A percentile compares a stretch with the other conserved stretches of the same genome.
Evolutionary conservation across 37 sponge, comb jelly and placozoan species (phyloP).

Genomic region (Beroe forskalii): DNA sequence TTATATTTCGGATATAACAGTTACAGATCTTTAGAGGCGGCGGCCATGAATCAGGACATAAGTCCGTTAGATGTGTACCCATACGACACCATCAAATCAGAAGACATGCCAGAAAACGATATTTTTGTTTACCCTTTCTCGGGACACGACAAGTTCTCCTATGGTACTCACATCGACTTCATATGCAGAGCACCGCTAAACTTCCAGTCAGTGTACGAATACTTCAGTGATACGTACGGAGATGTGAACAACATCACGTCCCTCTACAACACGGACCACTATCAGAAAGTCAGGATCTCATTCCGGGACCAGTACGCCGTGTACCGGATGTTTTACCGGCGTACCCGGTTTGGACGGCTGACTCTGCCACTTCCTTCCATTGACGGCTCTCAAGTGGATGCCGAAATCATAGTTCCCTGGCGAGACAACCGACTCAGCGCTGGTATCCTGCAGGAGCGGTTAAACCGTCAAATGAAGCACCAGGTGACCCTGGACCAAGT

Average conservation of each 20-base stretch:
- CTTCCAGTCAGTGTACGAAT: background rate
- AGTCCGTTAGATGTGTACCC: background rate
- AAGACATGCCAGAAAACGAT: background rate
- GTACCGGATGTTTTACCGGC: slow-evolving; percentile 1
- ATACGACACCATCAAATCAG: background rate
- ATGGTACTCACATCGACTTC: background rate
- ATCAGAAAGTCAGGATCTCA: background rate
- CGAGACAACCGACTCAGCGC: background rate
- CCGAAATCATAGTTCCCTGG: background rate
- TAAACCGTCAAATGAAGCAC: background rate
- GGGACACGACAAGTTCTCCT: background rate
- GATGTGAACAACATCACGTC: background rate
- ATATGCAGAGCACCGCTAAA: background rate
- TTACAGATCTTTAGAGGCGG: background rate
- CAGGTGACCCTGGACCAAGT: background rate
- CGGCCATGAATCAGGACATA: background rate
- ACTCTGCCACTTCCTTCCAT: background rate
- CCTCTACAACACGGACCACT: background rate
- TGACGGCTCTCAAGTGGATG: background rate
- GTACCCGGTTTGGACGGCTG: background rate
- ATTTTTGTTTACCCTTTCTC: background rate
- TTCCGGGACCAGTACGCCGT: background rate
- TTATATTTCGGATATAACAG: background rate
- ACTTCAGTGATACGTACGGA: background rate
- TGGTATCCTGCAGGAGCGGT: background rate